Base-by-base conservation (phyloP, 2,113 vertebrate species). In the Entelurus aequoreus region DNA sequence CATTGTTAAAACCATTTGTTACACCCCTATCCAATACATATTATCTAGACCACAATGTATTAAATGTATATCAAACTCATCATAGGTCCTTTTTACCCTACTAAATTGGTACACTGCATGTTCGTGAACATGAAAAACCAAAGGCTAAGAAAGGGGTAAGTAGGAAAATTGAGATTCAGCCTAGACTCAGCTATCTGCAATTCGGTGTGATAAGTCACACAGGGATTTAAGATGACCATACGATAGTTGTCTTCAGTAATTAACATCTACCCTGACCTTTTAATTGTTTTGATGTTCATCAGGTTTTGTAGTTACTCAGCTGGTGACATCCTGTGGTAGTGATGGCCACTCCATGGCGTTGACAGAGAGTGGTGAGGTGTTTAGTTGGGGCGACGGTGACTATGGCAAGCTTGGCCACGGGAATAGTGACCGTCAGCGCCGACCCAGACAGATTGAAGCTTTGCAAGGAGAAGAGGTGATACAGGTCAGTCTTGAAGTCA, bases 371-470 rank as follows among this genome's bases (percentile, higher is more conserved):
- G 91, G 91, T 0, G 91, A 92, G 84, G 91, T 92, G 16, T 92
- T 92, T 84, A 92, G 91, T 80, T 92, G 91, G 91, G 91, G 91
- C 0, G 91, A 92, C 48, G 91, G 91, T 0, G 91, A 92, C 75
- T 92, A 92, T 47, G 91, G 91, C 2, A 92, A 92, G 47, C 88
- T 92, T 46, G 91, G 91, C 6, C 91, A 92, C 4, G 91, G 91
- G 0, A 92, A 92, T 86, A 92, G 88, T 0, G 91, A 92, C 79
- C 83, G 91, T 9, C 91, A 92, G 75, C 84, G 91, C 2, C 78
- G 91, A 5, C 91, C 91, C 11, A 72, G 90, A 49, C 91, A 92
- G 81, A 91, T 92, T 1, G 91, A 92, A 44, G 89, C 89, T 0
- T 82, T 92, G 62, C 91, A 91, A 52, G 91, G 91, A n/a, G 91